Percentiles rank a stretch among this genome's conserved stretches.
These are phyloP conservation scores for Procambarus clarkii DNA, from an alignment of 1,140 invertebrate species.

Conservation along the genomic window DNA sequence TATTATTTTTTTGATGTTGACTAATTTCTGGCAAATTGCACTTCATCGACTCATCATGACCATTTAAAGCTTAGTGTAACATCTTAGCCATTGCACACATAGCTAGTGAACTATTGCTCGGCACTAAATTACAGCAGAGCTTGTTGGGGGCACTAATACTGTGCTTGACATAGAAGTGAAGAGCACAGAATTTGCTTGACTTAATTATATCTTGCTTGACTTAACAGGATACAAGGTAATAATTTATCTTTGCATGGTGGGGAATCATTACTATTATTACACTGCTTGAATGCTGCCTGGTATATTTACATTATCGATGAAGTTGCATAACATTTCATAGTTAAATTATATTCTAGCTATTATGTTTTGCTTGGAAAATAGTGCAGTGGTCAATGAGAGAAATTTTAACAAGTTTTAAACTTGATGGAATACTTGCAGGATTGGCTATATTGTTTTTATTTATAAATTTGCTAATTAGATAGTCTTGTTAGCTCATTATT, in stretches of 20 bases:
- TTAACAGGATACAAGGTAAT: not conserved
- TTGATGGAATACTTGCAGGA: not conserved
- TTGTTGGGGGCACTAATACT: not conserved
- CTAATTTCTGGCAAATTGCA: conserved; percentile 53
- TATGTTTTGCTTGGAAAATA: not conserved
- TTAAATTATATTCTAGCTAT: not conserved
- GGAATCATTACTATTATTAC: not conserved
- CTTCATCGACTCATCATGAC: conserved; percentile 44
- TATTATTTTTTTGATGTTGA: conserved; percentile 48
- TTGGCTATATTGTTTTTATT: not conserved
- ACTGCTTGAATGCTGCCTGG: not conserved
- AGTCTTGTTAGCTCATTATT: not conserved
- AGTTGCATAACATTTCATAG: not conserved
- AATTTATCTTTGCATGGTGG: not conserved
- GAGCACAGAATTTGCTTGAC: not conserved
- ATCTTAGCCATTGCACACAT: conserved; percentile 14
- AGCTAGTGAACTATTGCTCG: not conserved
- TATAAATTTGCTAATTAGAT: not conserved
- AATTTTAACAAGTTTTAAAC: not conserved
- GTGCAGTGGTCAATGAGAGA: not conserved
- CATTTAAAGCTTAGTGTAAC: conserved; percentile 12
- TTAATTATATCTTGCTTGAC: conserved; percentile 5
- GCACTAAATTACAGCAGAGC: conserved; percentile 7
- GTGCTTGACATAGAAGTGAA: conserved; percentile 17
- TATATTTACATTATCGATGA: not conserved